Conservation (phyloP, 2,797 vertebrate species). For the Sciaenops ocellatus region DNA sequence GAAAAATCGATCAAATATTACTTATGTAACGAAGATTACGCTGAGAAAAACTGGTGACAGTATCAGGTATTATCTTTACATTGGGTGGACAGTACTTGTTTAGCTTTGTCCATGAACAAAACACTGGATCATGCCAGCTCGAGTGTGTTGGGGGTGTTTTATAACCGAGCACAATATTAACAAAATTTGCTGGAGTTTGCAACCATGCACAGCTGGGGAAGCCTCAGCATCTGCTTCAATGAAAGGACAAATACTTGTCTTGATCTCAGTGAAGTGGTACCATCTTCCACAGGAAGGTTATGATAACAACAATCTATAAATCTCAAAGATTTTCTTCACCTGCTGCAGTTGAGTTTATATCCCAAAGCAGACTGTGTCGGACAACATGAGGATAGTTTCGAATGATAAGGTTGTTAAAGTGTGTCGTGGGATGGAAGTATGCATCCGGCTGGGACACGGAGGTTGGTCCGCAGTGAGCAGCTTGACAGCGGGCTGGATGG, state of each 20-base stretch:
- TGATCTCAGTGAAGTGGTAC: neutral
- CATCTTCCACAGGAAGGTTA: neutral
- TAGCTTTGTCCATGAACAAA: neutral
- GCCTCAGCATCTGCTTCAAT: neutral
- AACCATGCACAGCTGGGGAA: neutral
- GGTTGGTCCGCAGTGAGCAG: neutral
- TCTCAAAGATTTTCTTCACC: neutral
- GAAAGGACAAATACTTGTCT: neutral
- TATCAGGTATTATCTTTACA: neutral
- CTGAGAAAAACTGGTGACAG: neutral
- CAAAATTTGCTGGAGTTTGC: neutral
- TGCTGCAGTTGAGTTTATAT: neutral
- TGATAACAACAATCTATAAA: neutral
- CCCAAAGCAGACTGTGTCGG: no score
- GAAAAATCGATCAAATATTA: constrained; percentile 20
- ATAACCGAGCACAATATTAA: neutral
- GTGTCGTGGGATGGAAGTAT: neutral
- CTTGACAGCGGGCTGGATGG: neutral
- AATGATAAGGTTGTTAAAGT: neutral
- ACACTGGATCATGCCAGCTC: neutral
- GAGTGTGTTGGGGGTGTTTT: neutral
- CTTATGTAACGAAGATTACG: neutral
- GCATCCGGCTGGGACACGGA: neutral
- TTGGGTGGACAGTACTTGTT: neutral
- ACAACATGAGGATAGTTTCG: neutral